Conservation (phyloP, 2,113 vertebrate species). For the Axis porcinus region DNA sequence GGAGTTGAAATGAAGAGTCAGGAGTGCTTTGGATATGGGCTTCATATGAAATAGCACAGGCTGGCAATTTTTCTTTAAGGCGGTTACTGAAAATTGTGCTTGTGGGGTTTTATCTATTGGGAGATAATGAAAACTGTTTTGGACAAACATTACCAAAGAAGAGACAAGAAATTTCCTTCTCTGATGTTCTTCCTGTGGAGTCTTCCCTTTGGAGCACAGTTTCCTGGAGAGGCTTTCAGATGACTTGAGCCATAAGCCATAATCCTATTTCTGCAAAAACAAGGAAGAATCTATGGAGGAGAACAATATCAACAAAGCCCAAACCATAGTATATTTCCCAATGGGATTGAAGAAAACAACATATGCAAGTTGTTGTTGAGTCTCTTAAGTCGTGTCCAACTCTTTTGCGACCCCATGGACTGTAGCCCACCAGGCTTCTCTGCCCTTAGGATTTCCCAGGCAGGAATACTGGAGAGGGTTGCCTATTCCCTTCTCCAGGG, state of each 20-base stretch:
- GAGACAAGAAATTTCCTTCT: neutral
- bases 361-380: neutral
- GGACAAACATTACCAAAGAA: neutral
- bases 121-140: neutral
- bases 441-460: neutral
- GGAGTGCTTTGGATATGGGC: neutral
- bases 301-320: neutral
- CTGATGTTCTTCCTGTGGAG: neutral
- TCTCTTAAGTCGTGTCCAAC: neutral
- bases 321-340: neutral
- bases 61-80: neutral
- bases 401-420: neutral
- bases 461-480: neutral
- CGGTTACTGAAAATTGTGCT: neutral
- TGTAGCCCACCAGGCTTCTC: neutral
- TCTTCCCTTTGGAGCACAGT: neutral
- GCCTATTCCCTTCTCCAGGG: neutral
- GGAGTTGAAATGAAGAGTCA: neutral
- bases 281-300: neutral
- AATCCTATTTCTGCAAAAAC: neutral
- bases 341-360: neutral
- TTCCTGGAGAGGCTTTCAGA: neutral
- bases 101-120: neutral
- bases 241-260: neutral
- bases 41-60: neutral